Evolutionary conservation across 2,888 invertebrate genomes (phyloP).

Genomic region (Bombylius major): DNA sequence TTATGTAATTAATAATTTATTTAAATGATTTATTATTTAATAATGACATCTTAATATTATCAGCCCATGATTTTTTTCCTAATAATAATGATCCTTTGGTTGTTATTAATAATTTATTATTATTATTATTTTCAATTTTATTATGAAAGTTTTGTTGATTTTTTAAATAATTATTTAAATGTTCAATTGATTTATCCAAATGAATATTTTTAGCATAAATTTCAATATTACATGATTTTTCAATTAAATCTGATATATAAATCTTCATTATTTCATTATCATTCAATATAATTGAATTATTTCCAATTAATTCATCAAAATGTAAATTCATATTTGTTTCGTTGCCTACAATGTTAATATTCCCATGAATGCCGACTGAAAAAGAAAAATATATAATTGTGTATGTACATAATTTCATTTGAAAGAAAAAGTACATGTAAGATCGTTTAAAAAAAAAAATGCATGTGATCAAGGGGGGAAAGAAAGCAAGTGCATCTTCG

Average conservation of each 20-base stretch:
- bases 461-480: not conserved
- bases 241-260: constrained; percentile 31
- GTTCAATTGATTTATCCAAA: constrained; percentile 22
- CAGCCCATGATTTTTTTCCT: constrained; percentile 34
- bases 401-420: too few relatives aligned
- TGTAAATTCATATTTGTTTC: constrained; percentile 29
- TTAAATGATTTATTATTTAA: too few relatives aligned
- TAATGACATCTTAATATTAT: constrained; percentile 19
- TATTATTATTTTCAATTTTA: not conserved
- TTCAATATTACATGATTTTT: constrained; percentile 24
- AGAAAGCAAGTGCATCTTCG: not conserved
- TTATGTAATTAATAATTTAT: too few relatives aligned
- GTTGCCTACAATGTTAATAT: constrained; percentile 25
- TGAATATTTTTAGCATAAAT: constrained; percentile 21
- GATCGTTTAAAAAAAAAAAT: not conserved
- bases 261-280: constrained; percentile 23
- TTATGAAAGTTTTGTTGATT: constrained; percentile 20
- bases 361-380: constrained; percentile 33
- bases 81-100: constrained; percentile 24
- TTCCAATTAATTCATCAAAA: constrained; percentile 29
- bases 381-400: not conserved
- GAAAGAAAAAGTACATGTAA: not conserved
- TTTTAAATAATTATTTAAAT: constrained; percentile 23
- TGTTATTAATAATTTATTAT: constrained; percentile 20
- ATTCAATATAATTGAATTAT: constrained; percentile 23